Evolutionary conservation across 2,797 vertebrate species (phyloP).

Genomic region (Lepilemur ruficaudatus): DNA sequence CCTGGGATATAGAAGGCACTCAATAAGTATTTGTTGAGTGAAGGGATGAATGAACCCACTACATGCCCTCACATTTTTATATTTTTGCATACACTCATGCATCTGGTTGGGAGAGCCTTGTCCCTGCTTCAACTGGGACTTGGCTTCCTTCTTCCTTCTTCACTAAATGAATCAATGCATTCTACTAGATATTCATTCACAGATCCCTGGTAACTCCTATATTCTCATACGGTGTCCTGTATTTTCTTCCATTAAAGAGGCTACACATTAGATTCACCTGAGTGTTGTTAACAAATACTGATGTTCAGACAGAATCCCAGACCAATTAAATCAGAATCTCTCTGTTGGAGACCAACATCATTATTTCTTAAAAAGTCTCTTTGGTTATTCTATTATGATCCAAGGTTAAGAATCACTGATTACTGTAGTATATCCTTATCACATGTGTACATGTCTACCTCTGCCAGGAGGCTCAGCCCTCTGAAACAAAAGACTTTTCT

Average conservation of each 20-base stretch:
- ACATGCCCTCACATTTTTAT: neutral
- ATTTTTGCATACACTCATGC: neutral
- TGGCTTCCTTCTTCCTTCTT: neutral
- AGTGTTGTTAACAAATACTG: neutral
- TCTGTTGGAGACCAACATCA: neutral
- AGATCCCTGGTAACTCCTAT: neutral
- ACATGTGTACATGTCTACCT: neutral
- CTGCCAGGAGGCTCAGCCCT: neutral
- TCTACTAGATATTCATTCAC: neutral
- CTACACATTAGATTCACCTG: neutral
- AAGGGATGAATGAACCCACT: neutral
- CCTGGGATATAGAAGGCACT: neutral
- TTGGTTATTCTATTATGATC: neutral
- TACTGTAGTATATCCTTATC: neutral
- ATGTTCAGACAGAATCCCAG: neutral
- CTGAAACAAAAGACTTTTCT: neutral
- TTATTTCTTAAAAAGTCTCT: neutral
- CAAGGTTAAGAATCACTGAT: neutral
- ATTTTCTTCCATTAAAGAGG: neutral
- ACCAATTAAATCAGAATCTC: neutral
- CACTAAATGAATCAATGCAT: neutral
- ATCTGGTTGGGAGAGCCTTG: neutral
- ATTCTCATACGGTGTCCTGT: neutral
- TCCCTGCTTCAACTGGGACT: neutral
- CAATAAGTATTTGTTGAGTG: neutral